A percentile compares a stretch with the other conserved stretches of the same genome.
phyloP scores from a whole-genome alignment of 2,888 invertebrate species.

The Argyra leucocephala region DNA sequence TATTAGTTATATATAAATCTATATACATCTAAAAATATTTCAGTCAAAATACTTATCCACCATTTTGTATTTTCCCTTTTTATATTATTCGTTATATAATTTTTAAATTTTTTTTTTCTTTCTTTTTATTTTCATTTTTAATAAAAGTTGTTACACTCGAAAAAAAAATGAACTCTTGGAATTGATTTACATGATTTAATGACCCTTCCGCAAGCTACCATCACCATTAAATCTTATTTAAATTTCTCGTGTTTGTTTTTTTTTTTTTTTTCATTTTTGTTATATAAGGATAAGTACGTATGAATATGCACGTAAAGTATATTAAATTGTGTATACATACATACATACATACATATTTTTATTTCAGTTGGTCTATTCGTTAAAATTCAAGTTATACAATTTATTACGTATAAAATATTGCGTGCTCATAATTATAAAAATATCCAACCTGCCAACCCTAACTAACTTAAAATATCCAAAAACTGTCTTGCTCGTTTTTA shows the following conservation, averaged over 20 bases:
- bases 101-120: too few relatives aligned
- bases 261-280: too few relatives aligned
- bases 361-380: neutral
- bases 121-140: neutral
- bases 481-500: neutral
- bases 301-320: too few relatives aligned
- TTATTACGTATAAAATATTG: constrained; percentile 9
- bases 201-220: constrained; percentile 11
- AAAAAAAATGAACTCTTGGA: neutral
- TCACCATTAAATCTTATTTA: neutral
- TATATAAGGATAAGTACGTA: too few relatives aligned
- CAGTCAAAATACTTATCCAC: too few relatives aligned
- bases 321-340: too few relatives aligned
- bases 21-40: too few relatives aligned
- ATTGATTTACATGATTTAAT: constrained; percentile 1
- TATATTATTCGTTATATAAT: too few relatives aligned
- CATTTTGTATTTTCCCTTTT: too few relatives aligned
- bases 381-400: neutral
- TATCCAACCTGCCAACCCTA: constrained; percentile 1
- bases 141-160: neutral
- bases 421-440: constrained; percentile 10
- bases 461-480: neutral
- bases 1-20: too few relatives aligned
- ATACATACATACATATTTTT: neutral
- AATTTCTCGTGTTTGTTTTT: too few relatives aligned